Evolutionary conservation across 2,113 vertebrate genomes (phyloP).

Genomic region (Jacana jacana): DNA sequence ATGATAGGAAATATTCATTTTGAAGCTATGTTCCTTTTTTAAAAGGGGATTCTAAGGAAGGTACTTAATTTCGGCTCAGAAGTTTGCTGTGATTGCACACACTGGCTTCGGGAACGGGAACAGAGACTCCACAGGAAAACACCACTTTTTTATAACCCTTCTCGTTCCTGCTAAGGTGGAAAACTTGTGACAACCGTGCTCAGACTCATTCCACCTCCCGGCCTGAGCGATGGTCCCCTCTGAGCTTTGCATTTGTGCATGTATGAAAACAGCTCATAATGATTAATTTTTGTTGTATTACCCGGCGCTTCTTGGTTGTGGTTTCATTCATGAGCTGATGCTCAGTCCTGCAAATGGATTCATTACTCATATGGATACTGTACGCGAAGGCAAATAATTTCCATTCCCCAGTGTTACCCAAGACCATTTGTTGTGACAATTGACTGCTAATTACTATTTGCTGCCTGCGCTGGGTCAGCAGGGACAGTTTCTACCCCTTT

Average conservation of each 20-base stretch:
- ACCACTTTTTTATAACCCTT: background rate
- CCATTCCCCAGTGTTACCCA: background rate
- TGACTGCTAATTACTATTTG: background rate
- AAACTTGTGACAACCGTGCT: background rate
- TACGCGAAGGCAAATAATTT: background rate
- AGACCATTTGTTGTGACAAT: background rate
- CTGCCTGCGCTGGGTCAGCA: background rate
- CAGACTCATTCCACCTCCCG: background rate
- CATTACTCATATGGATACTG: constrained; percentile 6
- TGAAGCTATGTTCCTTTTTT: background rate
- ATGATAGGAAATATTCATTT: background rate
- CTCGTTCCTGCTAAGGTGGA: background rate
- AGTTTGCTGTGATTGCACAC: background rate
- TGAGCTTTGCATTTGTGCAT: background rate
- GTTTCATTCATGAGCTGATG: constrained; percentile 29
- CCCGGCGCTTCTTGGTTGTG: background rate
- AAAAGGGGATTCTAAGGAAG: constrained; percentile 4
- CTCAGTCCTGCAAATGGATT: constrained; percentile 1
- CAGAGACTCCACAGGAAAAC: background rate
- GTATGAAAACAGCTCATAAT: background rate
- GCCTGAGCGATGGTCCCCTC: background rate
- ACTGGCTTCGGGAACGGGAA: background rate
- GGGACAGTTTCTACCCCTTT: background rate
- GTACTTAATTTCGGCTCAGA: background rate
- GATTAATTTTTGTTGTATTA: constrained; percentile 30